phyloP scores from a whole-genome alignment of 1,140 invertebrate species.

The Nautilus pompilius region DNA sequence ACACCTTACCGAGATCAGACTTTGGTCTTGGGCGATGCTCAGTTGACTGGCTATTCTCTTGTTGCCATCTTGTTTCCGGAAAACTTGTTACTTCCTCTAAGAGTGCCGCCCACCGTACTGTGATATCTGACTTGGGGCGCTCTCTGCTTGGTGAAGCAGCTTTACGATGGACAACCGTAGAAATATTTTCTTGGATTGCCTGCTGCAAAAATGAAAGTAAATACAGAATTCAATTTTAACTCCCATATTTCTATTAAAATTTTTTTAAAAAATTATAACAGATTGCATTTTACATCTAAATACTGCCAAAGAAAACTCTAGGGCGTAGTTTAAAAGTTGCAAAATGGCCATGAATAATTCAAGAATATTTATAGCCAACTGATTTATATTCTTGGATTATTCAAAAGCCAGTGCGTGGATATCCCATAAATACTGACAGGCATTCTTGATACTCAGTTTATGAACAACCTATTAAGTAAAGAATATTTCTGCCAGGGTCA shows the following conservation, averaged over 20 bases:
- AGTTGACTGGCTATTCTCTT: neutral
- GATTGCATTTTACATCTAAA: too few relatives aligned
- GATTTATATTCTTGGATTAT: too few relatives aligned
- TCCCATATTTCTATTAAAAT: neutral
- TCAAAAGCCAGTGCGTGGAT: too few relatives aligned
- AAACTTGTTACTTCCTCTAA: neutral
- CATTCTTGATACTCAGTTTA: too few relatives aligned
- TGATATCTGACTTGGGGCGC: constrained; percentile 1
- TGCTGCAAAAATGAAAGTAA: neutral
- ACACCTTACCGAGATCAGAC: constrained; percentile 1
- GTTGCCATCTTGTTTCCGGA: neutral
- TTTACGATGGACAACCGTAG: constrained; percentile 1
- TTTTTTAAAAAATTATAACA: neutral
- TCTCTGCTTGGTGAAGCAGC: neutral
- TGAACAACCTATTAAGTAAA: too few relatives aligned
- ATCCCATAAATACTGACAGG: too few relatives aligned
- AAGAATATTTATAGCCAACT: too few relatives aligned
- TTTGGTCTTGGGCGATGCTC: neutral
- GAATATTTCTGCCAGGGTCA: too few relatives aligned
- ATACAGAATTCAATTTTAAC: neutral
- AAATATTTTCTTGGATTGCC: neutral
- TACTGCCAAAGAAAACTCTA: too few relatives aligned
- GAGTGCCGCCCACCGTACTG: neutral
- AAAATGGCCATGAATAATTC: too few relatives aligned
- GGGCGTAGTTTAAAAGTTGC: too few relatives aligned